Base-by-base conservation (phyloP, 1,140 invertebrate species). In the Bombus turneri region DNA sequence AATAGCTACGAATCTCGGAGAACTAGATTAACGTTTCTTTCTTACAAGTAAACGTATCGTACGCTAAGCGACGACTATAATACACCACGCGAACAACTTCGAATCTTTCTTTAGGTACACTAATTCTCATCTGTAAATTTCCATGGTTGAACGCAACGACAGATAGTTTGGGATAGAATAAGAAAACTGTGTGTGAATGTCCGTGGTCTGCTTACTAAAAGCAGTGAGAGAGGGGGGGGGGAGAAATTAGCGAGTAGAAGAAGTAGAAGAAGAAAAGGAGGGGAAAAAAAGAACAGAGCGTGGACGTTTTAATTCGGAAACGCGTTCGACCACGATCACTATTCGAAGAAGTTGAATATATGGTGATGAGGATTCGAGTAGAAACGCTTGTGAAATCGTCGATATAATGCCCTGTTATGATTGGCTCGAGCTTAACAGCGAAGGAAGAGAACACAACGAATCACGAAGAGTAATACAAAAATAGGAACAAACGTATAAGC, bases 401-500 rank as follows among this genome's bases (percentile, higher is more conserved):
- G 57, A 79, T 91, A 85, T 92, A 93, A 92, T 92, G 91, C 89
- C 85, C 91, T 90, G 85, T 81, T 76, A 64, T 89, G 71, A 53
- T 81, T 85, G 72, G 68, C 75, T 53, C 75, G 66, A 90, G 79
- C 37, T 71, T 41, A 83, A 77, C 78, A 86, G 39, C 81, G 82
- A 79, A 79, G 79, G 83, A 90, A 87, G 77, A 78, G 84, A 91
- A 91, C 88, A 83, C 81, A 83, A 88, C 43, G 80, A 88, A 86
- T 91, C 87, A 83, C 87, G 82, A 77, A 77, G 82, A 91, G 87
- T 85, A 90, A 90, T 92, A 93, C 89, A 92, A 93, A 93, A 93
- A 94, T 94, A 94, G 93, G 94, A 94, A 94, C 94, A 93, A 94
- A 93, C 86, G 81, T 79, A 87, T 90, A 89, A 89, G 89, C 78